Percentiles rank a stretch among this genome's conserved stretches.
phyloP scores from a whole-genome alignment of 2,888 invertebrate genomes.

The Drosophila nr. fundita region DNA sequence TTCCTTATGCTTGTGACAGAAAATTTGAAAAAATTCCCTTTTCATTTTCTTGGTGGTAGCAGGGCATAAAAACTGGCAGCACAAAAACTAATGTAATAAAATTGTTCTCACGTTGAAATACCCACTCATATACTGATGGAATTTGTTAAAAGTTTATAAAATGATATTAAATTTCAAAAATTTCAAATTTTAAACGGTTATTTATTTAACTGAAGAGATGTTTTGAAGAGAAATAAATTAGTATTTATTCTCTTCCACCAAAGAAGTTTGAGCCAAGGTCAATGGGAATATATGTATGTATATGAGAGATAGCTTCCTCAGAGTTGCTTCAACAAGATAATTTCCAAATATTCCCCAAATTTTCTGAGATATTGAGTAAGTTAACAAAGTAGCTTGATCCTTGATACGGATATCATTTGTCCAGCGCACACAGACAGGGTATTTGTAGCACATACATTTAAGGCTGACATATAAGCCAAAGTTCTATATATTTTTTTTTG shows the following conservation, averaged over 20 bases:
- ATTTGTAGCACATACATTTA: slow-evolving; percentile 2
- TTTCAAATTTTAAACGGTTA: background rate
- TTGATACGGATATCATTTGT: slow-evolving; percentile 24
- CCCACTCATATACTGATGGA: background rate
- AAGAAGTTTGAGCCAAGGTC: background rate
- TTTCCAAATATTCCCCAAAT: background rate
- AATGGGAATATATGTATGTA: background rate
- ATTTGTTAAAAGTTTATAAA: background rate
- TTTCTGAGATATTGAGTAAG: background rate
- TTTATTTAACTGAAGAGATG: background rate
- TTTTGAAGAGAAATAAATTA: background rate
- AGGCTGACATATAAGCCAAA: slow-evolving; percentile 18
- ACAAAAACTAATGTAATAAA: slow-evolving; percentile 1
- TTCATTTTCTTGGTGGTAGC: background rate
- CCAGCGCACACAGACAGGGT: slow-evolving; percentile 10
- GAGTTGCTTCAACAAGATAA: background rate
- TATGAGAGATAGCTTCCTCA: background rate
- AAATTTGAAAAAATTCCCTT: background rate
- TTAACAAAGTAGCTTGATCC: slow-evolving; percentile 21
- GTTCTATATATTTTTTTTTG: slow-evolving; percentile 23
- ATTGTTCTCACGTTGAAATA: slow-evolving; percentile 2
- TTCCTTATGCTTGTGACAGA: background rate
- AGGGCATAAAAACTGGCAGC: slow-evolving; percentile 12
- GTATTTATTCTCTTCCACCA: background rate
- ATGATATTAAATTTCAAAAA: background rate